Evolutionary conservation across 2,888 invertebrate species (phyloP).

Genomic region (Tetranychus truncatus): DNA sequence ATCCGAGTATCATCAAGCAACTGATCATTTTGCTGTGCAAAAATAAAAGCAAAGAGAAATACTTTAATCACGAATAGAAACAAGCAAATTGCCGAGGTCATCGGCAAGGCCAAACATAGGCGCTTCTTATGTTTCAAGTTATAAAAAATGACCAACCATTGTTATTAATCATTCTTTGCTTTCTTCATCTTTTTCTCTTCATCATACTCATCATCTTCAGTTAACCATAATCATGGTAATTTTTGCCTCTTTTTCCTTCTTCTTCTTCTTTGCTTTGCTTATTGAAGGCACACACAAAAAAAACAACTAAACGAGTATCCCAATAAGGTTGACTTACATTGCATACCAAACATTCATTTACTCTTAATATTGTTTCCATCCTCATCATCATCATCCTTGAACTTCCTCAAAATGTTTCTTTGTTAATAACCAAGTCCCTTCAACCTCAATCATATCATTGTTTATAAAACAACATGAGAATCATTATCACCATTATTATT

Average conservation of each 20-base stretch:
- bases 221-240: background rate
- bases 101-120: background rate
- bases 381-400: background rate
- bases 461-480: too few relatives aligned
- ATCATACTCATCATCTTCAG: background rate
- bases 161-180: background rate
- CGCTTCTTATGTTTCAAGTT: background rate
- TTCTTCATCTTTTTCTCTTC: background rate
- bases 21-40: too few relatives aligned
- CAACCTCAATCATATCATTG: too few relatives aligned
- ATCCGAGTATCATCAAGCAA: too few relatives aligned
- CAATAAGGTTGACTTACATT: background rate
- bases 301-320: background rate
- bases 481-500: too few relatives aligned
- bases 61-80: background rate
- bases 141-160: constrained; percentile 1
- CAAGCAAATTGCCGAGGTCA: background rate
- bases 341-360: background rate
- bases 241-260: too few relatives aligned
- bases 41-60: background rate
- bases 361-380: background rate
- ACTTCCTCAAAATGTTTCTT: too few relatives aligned
- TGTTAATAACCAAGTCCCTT: too few relatives aligned
- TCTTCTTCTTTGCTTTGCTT: too few relatives aligned
- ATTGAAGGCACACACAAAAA: too few relatives aligned